Evolutionary conservation across 2,888 invertebrate species (phyloP), one percentile per base, ranked within the genome.

Genomic region (Mimumesa dahlbomi): DNA sequence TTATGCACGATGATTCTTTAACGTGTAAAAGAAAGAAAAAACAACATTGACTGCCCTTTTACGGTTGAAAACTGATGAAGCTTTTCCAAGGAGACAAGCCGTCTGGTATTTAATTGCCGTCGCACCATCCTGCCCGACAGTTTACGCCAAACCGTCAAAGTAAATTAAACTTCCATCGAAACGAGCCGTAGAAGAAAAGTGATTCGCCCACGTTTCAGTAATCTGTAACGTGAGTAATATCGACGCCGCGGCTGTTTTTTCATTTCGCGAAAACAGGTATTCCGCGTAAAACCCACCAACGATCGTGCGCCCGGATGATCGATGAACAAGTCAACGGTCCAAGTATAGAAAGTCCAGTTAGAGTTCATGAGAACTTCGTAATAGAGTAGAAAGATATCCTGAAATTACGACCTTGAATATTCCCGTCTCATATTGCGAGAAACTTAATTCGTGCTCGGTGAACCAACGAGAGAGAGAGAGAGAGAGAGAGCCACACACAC

Each of bases 391-490:
- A 70, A 57, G 68, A 71, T 73, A 75, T 70, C 52, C 57, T 67
- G 57, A 75, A 84, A 82, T 85, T 85, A 85, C 81, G 83, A 83
- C 79, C 79, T 82, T 79, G 85, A 76, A 67, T 75, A 78, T 81
- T 77, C 71, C 57, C 81, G 83, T 85, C 83, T 86, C 82, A 81
- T 80, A 80, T 85, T 83, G 82, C 86, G 75, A 68, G 80, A 75
- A 78, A 81, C 73, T 80, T 82, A 76, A 84, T 82, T 79, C 73
- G 73, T 77, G 72, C 68, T 29, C 52, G 21, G 49, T 50, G 61
- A 48, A 53, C 34, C 38, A n/a, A n/a, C n/a, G n/a, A n/a, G n/a
- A n/a, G n/a, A n/a, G n/a, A n/a, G n/a, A n/a, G n/a, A n/a, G n/a
- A n/a, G n/a, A n/a, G n/a, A n/a, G n/a, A n/a, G n/a, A n/a, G n/a